phyloP scores from a whole-genome alignment of 1,140 invertebrate genomes.

The Colletes latitarsis region DNA sequence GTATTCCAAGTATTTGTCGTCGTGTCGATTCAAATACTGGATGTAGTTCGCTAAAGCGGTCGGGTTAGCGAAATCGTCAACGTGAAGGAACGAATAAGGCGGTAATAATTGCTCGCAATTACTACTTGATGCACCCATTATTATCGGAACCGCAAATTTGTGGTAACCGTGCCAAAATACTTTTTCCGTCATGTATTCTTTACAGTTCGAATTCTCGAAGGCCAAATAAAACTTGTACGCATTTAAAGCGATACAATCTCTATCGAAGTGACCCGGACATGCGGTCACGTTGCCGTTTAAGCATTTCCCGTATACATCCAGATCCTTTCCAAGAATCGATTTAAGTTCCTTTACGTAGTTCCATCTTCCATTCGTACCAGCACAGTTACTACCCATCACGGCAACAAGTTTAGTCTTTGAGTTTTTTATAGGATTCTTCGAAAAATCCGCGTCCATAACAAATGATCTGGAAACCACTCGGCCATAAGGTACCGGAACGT shows the following conservation, averaged over 20 bases:
- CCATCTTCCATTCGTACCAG: conserved; percentile 82
- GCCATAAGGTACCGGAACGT: conserved; percentile 87
- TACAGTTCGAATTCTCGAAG: conserved; percentile 88
- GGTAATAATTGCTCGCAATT: conserved; percentile 84
- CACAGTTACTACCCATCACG: conserved; percentile 86
- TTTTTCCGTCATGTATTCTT: conserved; percentile 88
- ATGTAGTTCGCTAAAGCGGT: conserved; percentile 85
- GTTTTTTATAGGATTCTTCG: conserved; percentile 25
- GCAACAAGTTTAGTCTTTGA: conserved; percentile 80
- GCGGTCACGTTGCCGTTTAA: conserved; percentile 67
- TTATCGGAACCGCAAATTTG: conserved; percentile 86
- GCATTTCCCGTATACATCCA: conserved; percentile 73
- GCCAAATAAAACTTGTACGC: conserved; percentile 89
- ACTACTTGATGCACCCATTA: conserved; percentile 83
- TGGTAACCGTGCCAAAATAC: conserved; percentile 85
- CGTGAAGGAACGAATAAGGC: conserved; percentile 86
- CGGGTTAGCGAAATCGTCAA: conserved; percentile 86
- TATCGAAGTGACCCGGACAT: conserved; percentile 84
- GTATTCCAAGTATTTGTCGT: conserved; percentile 83
- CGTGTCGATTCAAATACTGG: conserved; percentile 81
- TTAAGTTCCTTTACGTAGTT: conserved; percentile 83
- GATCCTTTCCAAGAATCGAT: conserved; percentile 69
- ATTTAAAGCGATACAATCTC: conserved; percentile 82
- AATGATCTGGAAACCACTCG: conserved; percentile 76
- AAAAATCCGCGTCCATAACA: conserved; percentile 52